Base-by-base conservation (phyloP, 2,113 vertebrate genomes). In the Coptodon bakossiorum region DNA sequence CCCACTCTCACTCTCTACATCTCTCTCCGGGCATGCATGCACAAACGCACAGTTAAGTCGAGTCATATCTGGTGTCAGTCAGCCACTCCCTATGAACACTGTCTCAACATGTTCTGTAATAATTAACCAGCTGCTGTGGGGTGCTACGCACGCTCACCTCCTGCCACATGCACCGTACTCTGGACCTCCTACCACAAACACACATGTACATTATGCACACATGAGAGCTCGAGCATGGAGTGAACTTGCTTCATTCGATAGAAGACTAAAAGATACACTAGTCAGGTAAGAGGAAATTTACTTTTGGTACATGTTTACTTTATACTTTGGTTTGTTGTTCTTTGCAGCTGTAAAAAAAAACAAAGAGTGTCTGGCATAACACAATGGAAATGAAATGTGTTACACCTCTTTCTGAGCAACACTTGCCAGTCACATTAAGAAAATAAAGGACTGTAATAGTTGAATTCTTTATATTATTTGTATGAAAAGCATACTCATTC, bases 31-130 rank as follows among this genome's bases (percentile, higher is more conserved):
- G 16, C 34, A 50, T n/a, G 63, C n/a, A 53, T 19, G 57, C 57
- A 81, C 81, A 86, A 34, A 79, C 8, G 19, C 27, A 71, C 10
- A 82, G 34, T 78, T 50, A 84, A 88, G 81, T 52, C 11, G 16
- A 94, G 92, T 92, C 61, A 79, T 91, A 86, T 94, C 89, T 89
- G 84, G 66, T 94, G 93, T 93, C 91, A 82, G 57, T 80, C 84
- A 71, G 91, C 89, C 87, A 91, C 93, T 89, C 93, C 93, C 84
- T 86, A 84, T 45, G 24, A 78, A 48, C 8, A n/a, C 79, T 94
- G 93, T 91, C 95, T 94, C 85, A 93, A 94, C 94, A 76, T 93
- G 94, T 94, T 83, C 84, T 88, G 48, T 45, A 94, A 96, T 95
- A 73, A 95, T 95, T 95, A 96, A 96, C 95, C 92, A 92, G 90